Conservation (phyloP, 2,113 vertebrate genomes). For the Dipodomys spectabilis region DNA sequence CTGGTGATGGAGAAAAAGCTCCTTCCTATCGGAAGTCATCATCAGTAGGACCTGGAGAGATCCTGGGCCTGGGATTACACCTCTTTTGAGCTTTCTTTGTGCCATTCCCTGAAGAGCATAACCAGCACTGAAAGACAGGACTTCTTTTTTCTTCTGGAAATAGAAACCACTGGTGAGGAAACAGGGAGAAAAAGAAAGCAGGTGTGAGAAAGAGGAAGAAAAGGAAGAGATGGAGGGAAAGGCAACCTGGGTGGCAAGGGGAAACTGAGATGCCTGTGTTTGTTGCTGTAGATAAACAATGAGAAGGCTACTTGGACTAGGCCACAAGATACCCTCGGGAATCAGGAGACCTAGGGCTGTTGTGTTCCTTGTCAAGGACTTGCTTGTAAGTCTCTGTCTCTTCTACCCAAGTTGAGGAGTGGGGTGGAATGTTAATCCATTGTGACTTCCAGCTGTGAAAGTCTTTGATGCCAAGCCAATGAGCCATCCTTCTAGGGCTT, state of each 20-base stretch:
- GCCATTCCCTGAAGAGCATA: neutral
- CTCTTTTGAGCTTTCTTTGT: neutral
- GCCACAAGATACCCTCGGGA: neutral
- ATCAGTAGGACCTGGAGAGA: neutral
- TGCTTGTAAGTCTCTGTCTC: neutral
- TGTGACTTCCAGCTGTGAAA: neutral
- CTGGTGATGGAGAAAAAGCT: neutral
- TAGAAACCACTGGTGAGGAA: neutral
- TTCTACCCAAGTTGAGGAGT: neutral
- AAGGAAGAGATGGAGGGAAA: no score
- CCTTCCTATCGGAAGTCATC: neutral
- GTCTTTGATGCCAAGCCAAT: neutral
- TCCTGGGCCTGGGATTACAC: neutral
- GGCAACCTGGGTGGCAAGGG: no score
- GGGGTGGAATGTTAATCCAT: neutral
- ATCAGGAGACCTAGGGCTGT: neutral
- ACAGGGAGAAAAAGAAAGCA: neutral
- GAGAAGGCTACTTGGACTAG: neutral
- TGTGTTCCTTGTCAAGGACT: neutral
- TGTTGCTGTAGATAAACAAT: neutral
- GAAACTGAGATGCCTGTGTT: neutral
- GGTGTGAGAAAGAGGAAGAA: no score
- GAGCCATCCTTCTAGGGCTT: neutral
- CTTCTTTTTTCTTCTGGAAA: neutral
- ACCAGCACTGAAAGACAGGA: neutral